Percentiles rank a stretch among this genome's conserved stretches.
Conservation (phyloP, 1,140 invertebrate genomes). For the Hylaeus volcanicus region DNA sequence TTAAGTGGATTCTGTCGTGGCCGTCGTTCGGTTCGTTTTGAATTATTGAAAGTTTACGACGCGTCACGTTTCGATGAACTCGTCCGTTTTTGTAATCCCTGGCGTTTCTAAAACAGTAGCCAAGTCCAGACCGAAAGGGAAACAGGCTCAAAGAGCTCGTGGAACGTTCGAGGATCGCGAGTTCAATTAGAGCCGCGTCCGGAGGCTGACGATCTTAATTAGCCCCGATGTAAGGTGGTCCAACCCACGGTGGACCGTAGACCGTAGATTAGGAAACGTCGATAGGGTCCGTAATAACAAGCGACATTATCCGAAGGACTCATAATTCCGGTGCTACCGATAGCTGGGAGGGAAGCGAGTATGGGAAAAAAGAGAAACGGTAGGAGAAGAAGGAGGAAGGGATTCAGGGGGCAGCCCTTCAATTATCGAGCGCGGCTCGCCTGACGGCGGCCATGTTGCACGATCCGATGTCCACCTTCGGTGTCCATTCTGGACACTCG, state of each 20-base stretch:
- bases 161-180: background rate
- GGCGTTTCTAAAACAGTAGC: no score
- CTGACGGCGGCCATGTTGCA: constrained; percentile 72
- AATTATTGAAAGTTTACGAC: background rate
- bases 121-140: background rate
- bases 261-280: constrained; percentile 44
- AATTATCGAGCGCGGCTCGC: constrained; percentile 69
- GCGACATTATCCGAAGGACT: constrained; percentile 28
- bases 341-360: background rate
- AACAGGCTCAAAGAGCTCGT: background rate
- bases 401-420: constrained; percentile 52
- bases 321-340: constrained; percentile 28
- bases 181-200: constrained; percentile 27
- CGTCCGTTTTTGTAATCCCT: no score
- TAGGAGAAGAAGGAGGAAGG: constrained; percentile 15
- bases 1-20: constrained; percentile 46
- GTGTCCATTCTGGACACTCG: constrained; percentile 65
- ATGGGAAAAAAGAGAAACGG: background rate
- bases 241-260: background rate
- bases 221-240: constrained; percentile 21
- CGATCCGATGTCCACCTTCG: constrained; percentile 67
- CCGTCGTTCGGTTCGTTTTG: background rate
- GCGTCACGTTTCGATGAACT: no score
- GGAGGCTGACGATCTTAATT: constrained; percentile 28
- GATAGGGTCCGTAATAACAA: constrained; percentile 42